Conservation (phyloP, 2,888 invertebrate species). For the Ischnus inquisitorius region DNA sequence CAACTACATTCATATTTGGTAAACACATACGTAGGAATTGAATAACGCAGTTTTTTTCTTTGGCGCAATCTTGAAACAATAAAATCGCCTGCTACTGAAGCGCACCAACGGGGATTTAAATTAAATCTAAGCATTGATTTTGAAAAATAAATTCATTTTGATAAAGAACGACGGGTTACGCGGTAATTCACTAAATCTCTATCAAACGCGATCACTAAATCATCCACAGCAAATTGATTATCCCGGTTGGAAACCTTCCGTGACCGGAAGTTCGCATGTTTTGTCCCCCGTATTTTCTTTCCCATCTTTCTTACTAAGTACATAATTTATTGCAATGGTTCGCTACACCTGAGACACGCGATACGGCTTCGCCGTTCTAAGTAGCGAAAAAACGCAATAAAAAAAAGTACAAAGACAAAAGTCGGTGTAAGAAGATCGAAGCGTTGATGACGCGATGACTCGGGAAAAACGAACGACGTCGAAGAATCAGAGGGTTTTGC, state of each 20-base stretch:
- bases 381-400: not conserved
- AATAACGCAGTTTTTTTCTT: conserved; percentile 10
- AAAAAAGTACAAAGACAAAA: not conserved
- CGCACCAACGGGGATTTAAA: not conserved
- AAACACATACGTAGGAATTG: conserved; percentile 27
- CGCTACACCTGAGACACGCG: not conserved
- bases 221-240: not conserved
- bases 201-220: conserved; percentile 13
- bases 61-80: not conserved
- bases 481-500: not conserved
- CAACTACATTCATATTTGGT: conserved; percentile 7
- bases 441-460: not conserved
- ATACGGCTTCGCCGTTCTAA: not conserved
- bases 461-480: not conserved
- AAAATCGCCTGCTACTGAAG: not conserved
- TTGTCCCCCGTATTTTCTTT: not conserved
- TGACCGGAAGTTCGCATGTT: conserved; percentile 43
- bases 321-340: conserved; percentile 11
- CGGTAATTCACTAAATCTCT: conserved; percentile 2
- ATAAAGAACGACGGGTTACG: too few relatives aligned
- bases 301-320: not conserved
- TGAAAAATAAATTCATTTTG: not conserved
- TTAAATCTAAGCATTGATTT: not conserved
- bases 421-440: not conserved
- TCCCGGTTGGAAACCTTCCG: not conserved